Conservation (phyloP, 2,113 vertebrate species). For the Tauraco erythrolophus region DNA sequence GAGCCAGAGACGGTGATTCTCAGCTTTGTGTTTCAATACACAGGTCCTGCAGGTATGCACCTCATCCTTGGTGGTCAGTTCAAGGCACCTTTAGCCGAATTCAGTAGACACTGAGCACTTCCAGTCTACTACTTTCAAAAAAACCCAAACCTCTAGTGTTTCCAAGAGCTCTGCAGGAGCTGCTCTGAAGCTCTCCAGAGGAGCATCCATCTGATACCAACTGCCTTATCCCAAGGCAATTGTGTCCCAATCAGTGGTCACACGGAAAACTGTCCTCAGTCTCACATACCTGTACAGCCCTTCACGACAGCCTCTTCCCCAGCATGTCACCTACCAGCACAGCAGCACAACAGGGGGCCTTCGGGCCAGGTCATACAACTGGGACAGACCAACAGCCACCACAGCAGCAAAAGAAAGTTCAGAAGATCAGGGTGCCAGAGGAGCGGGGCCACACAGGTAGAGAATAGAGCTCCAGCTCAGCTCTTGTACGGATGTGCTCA, state of each 20-base stretch:
- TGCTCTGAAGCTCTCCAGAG: not conserved
- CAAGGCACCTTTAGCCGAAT: not conserved
- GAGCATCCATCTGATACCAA: not conserved
- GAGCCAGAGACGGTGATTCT: not conserved
- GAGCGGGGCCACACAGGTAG: not conserved
- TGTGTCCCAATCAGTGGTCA: not conserved
- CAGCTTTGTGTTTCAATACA: not conserved
- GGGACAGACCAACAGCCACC: not conserved
- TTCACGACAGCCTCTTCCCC: not conserved
- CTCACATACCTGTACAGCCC: accelerated
- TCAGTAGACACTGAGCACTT: not conserved
- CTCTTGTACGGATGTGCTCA: not conserved
- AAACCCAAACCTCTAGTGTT: not conserved
- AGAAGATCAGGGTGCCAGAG: not conserved
- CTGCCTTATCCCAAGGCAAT: not conserved
- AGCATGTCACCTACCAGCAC: not conserved
- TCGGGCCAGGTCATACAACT: not conserved
- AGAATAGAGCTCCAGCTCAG: not conserved
- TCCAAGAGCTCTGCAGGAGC: not conserved
- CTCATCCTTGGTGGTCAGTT: not conserved
- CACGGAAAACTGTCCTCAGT: not conserved
- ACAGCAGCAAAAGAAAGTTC: not conserved
- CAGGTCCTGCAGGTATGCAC: not conserved
- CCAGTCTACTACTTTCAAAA: not conserved
- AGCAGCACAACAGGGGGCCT: not conserved